phyloP scores from a whole-genome alignment of 2,888 invertebrate genomes.

The Pachymerium ferrugineum region DNA sequence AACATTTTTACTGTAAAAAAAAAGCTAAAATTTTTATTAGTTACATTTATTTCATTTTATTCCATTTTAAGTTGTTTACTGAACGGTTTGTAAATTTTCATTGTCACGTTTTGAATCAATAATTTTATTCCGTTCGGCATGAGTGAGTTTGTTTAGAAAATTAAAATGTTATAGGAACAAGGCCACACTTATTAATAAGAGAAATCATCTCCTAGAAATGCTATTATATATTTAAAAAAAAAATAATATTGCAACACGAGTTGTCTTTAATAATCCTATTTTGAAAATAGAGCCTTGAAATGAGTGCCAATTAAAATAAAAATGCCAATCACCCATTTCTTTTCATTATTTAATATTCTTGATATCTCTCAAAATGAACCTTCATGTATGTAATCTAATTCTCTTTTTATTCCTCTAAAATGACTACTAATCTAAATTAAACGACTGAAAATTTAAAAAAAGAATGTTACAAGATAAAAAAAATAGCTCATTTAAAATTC shows the following conservation, averaged over 20 bases:
- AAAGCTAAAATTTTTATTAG: too few species aligned
- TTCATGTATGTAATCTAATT: too few species aligned
- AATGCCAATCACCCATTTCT: too few species aligned
- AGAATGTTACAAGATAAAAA: too few species aligned
- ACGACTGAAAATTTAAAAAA: neutral
- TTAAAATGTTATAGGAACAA: neutral
- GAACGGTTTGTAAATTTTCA: neutral
- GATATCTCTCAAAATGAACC: too few species aligned
- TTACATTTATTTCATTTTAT: too few species aligned
- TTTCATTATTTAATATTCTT: too few species aligned
- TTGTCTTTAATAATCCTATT: neutral
- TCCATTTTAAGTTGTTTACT: too few species aligned
- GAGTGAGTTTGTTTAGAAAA: neutral
- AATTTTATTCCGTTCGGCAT: too few species aligned
- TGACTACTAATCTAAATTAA: neutral
- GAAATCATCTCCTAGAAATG: neutral
- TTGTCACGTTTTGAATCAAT: neutral
- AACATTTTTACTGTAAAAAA: too few species aligned
- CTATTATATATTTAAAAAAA: neutral
- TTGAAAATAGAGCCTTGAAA: neutral
- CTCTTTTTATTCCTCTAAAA: neutral
- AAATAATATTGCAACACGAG: neutral
- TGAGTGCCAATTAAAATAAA: too few species aligned
- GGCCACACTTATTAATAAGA: neutral
- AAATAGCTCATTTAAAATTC: too few species aligned